phyloP scores from a whole-genome alignment of 1,140 invertebrate genomes.

The Oedothorax gibbosus region DNA sequence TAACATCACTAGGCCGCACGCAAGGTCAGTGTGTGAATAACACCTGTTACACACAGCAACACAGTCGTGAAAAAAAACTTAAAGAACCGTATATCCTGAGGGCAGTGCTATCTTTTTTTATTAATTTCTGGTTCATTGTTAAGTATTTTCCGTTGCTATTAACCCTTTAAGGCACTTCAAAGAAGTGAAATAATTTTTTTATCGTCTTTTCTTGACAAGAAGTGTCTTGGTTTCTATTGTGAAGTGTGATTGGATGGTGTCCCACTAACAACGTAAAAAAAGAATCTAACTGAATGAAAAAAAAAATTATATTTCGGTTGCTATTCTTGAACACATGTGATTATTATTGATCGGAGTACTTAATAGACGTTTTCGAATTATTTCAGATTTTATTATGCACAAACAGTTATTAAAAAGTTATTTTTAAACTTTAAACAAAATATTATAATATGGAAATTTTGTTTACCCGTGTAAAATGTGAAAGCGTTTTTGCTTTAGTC shows the following conservation, averaged over 20 bases:
- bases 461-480: too few species aligned
- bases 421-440: too few species aligned
- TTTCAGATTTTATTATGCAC: too few species aligned
- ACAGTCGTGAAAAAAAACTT: neutral
- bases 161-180: neutral
- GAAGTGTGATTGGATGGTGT: constrained; percentile 19
- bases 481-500: too few species aligned
- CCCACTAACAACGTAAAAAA: constrained; percentile 8
- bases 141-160: constrained; percentile 24
- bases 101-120: neutral
- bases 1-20: too few species aligned
- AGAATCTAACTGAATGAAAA: too few species aligned
- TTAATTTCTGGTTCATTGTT: constrained; percentile 43
- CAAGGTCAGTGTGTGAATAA: constrained; percentile 46
- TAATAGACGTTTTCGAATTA: too few species aligned
- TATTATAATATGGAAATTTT: too few species aligned
- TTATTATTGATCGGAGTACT: too few species aligned
- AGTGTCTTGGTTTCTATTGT: constrained; percentile 27
- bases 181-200: constrained; percentile 24
- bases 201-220: constrained; percentile 6
- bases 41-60: constrained; percentile 12
- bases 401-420: too few species aligned
- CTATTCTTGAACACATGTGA: too few species aligned
- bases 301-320: too few species aligned
- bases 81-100: neutral